Evolutionary conservation across 2,113 vertebrate genomes (phyloP).

Genomic region (Mustelus asterias): DNA sequence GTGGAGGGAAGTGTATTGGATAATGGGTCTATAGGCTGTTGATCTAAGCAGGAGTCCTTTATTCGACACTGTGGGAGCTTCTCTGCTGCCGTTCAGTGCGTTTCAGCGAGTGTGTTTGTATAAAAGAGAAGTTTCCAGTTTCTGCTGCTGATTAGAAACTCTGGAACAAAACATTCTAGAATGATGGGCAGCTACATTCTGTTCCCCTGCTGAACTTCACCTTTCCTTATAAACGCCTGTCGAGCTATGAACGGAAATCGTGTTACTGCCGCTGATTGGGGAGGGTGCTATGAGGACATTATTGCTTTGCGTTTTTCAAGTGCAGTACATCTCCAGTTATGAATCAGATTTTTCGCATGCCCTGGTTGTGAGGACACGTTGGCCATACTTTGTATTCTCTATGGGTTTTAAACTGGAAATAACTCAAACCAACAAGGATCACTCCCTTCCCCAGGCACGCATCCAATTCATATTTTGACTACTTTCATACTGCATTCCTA

Average conservation of each 20-base stretch:
- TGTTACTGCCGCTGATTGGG: not conserved
- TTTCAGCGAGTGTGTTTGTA: not conserved
- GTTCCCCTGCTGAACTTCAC: not conserved
- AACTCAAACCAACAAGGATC: not conserved
- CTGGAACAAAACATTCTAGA: not conserved
- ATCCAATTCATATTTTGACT: not conserved
- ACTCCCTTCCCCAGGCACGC: not conserved
- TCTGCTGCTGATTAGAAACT: not conserved
- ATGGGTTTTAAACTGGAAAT: not conserved
- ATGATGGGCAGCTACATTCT: not conserved
- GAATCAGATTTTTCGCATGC: not conserved
- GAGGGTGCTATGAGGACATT: not conserved
- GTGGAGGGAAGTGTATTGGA: not conserved
- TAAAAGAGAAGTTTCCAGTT: not conserved
- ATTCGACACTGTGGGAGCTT: not conserved
- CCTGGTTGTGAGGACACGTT: not conserved
- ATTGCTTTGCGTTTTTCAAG: not conserved
- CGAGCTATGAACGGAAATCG: not conserved
- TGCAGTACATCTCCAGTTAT: not conserved
- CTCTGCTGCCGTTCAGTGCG: not conserved
- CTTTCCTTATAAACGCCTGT: not conserved
- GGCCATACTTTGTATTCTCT: not conserved
- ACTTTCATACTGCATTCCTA: not conserved
- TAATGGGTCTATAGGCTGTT: not conserved
- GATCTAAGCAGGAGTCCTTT: not conserved